Percentiles rank a stretch among this genome's conserved stretches.
These are phyloP conservation scores for Strigamia transsilvanica DNA, from an alignment of 2,888 invertebrate species.

Conservation along the genomic window DNA sequence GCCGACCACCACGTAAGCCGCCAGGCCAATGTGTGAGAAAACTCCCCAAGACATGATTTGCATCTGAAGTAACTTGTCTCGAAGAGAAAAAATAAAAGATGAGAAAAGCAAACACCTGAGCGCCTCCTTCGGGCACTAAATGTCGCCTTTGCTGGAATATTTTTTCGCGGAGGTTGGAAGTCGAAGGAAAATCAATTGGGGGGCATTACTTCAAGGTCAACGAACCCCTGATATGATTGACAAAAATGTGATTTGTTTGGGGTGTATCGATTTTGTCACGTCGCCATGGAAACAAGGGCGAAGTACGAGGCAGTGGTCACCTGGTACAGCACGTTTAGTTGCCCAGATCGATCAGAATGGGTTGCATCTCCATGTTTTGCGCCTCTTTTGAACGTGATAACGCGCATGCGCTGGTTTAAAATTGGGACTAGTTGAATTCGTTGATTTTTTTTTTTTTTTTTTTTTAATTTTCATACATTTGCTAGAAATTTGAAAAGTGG, in stretches of 20 bases:
- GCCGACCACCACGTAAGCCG: conserved; percentile 77
- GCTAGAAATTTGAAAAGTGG: conserved; percentile 43
- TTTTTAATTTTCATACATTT: conserved; percentile 38
- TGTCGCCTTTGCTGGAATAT: no score
- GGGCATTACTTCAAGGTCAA: conserved; percentile 22
- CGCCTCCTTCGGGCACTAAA: no score
- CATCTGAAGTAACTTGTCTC: conserved; percentile 22
- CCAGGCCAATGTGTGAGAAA: conserved; percentile 75
- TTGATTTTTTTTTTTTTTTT: neutral
- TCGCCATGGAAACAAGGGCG: neutral
- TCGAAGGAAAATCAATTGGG: neutral
- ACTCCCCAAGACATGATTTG: conserved; percentile 65
- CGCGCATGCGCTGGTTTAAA: no score
- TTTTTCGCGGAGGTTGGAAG: no score
- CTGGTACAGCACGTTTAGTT: conserved; percentile 28
- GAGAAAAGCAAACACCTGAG: neutral
- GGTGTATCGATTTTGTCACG: conserved; percentile 16
- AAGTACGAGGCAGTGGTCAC: conserved; percentile 17
- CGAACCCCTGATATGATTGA: conserved; percentile 22
- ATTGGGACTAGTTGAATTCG: no score
- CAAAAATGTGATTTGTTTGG: conserved; percentile 45
- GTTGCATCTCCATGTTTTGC: conserved; percentile 37
- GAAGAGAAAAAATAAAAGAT: neutral
- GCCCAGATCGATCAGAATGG: conserved; percentile 19
- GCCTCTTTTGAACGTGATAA: conserved; percentile 26